Base-by-base conservation (phyloP, 2,888 invertebrate species). In the Elegia similella region DNA sequence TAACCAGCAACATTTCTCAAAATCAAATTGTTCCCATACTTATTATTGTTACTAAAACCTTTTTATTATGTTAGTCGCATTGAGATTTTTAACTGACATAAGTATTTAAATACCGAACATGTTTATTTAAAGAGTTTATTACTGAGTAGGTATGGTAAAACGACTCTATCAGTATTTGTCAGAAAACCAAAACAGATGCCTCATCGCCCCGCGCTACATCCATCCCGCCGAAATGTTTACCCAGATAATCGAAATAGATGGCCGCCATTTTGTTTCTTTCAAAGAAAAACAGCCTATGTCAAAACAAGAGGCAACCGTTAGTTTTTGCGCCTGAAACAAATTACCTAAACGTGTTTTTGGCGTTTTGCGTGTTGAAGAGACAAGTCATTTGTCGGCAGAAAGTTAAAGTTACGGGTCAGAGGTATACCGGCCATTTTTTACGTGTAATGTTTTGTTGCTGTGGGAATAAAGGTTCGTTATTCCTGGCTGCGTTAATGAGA, bases 331-430 rank as follows among this genome's bases (percentile, higher is more conserved):
- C 34, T 2, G 8, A 44, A 44, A 55, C 44, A 55, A 55, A 55
- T 55, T 55, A 44, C 54, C 44, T 43, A 32, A 55, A 55, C 54
- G 54, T 55, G 54, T 55, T 55, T 46, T 55, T 55, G 54, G 54
- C 44, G 17, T 55, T 55, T 55, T 29, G 54, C 54, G 54, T 55
- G 54, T 55, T 55, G 30, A 55, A 46, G 16, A 55, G 54, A 55
- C 54, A 55, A 55, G 44, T 32, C 44, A 55, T 55, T 55, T 55
- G 34, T 55, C 10, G 44, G 54, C 17, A 30, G 46, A 44, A 44
- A 54, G 44, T 54, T 55, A 34, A 55, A 55, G 44, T 55, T 55
- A 44, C 54, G 54, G 54, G 43, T 43, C 54, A 44, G 34, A 43
- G 44, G 54, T 46, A 46, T 6, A 46, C 54, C 30, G 16, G 34